Conservation (phyloP, 2,113 vertebrate species). For the Nesogale talazaci region DNA sequence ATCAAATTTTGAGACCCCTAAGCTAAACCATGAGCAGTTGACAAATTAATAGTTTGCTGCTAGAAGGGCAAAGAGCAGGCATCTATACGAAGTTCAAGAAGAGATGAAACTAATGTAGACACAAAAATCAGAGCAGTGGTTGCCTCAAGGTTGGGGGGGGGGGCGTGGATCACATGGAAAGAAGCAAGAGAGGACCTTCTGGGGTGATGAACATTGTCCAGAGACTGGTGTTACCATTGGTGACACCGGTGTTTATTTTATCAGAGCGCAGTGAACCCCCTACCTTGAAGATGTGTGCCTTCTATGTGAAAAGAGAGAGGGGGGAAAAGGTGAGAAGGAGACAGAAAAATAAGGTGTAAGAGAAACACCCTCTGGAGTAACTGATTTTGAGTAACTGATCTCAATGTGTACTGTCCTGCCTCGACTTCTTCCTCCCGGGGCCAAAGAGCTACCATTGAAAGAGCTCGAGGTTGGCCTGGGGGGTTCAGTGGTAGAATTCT, state of each 20-base stretch:
- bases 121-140: neutral
- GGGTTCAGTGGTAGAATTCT: too few species aligned
- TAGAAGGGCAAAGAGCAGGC: neutral
- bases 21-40: neutral
- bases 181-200: neutral
- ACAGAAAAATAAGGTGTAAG: neutral
- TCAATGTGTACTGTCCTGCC: neutral
- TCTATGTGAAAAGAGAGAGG: neutral
- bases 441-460: neutral
- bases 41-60: neutral
- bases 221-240: neutral
- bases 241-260: neutral
- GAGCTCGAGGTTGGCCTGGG: neutral
- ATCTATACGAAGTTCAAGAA: neutral
- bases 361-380: neutral
- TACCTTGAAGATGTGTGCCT: neutral
- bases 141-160: neutral
- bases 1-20: neutral
- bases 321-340: neutral
- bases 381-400: neutral
- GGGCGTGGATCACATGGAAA: neutral
- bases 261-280: neutral
- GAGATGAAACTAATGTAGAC: neutral
- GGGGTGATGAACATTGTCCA: neutral
- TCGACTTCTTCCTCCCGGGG: neutral